Percentiles rank a stretch among this genome's conserved stretches.
Evolutionary conservation across 2,888 invertebrate species (phyloP).

Genomic region (Aspidiotus rigidus): DNA sequence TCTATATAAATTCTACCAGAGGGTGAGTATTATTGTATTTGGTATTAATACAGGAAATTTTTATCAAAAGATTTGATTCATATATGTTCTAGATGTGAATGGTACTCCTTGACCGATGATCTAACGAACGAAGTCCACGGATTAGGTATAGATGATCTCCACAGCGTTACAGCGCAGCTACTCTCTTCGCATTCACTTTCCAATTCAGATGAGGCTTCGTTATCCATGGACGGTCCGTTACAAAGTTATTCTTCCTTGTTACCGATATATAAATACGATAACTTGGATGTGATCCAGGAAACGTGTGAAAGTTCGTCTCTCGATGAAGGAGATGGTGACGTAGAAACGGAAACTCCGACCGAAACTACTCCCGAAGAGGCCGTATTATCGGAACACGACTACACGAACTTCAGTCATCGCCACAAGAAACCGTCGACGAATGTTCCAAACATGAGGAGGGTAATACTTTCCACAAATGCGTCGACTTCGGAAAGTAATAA

Average conservation of each 20-base stretch:
- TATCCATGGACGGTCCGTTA: constrained; percentile 24
- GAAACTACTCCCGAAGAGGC: constrained; percentile 30
- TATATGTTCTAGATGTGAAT: constrained; percentile 43
- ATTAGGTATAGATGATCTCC: constrained; percentile 46
- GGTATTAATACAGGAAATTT: neutral
- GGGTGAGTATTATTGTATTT: neutral
- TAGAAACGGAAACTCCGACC: constrained; percentile 31
- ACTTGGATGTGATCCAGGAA: constrained; percentile 36
- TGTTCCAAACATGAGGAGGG: constrained; percentile 19
- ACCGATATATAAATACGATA: constrained; percentile 19
- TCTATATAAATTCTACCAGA: neutral
- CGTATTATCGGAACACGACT: constrained; percentile 6
- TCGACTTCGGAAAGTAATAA: constrained; percentile 37
- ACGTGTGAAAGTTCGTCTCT: constrained; percentile 35
- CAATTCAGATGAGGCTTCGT: constrained; percentile 27
- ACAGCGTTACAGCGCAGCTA: constrained; percentile 45
- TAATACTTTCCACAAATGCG: constrained; percentile 26
- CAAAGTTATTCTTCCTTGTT: constrained; percentile 20
- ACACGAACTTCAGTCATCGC: constrained; percentile 14
- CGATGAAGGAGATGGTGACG: constrained; percentile 34
- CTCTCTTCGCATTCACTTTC: constrained; percentile 38
- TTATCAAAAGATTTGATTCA: neutral
- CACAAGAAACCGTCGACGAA: constrained; percentile 26
- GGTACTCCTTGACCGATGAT: constrained; percentile 46
- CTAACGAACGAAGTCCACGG: constrained; percentile 43